Conservation (phyloP, 1,140 invertebrate genomes). For the Anoplolepis gracilipes region DNA sequence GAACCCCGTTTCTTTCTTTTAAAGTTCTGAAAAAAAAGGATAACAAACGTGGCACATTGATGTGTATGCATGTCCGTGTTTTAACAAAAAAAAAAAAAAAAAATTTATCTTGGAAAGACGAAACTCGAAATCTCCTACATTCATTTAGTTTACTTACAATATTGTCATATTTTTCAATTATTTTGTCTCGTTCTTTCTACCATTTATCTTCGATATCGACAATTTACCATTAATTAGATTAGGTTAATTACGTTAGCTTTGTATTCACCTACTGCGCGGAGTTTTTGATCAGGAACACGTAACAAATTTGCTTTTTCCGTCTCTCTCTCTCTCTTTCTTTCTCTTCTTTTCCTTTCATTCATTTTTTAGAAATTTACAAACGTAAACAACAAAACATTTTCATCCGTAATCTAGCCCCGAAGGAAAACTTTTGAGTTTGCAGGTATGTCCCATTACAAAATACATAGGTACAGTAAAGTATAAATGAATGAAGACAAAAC, state of each 20-base stretch:
- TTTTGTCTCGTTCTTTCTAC: not conserved
- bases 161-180: not conserved
- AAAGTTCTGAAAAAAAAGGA: not conserved
- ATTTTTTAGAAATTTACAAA: not conserved
- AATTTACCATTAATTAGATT: not conserved
- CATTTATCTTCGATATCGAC: not conserved
- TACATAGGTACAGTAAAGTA: not conserved
- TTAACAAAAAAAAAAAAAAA: constrained; percentile 26
- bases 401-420: not conserved
- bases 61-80: not conserved
- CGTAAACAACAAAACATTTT: not conserved
- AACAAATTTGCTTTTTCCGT: not conserved
- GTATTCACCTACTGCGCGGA: not conserved
- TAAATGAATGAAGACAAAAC: not conserved
- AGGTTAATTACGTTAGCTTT: not conserved
- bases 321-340: not conserved
- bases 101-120: not conserved
- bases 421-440: not conserved
- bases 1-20: constrained; percentile 32
- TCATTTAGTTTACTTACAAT: not conserved
- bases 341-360: not conserved
- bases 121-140: not conserved
- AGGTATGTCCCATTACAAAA: not conserved
- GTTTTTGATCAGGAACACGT: not conserved
- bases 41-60: not conserved